A percentile compares a stretch with the other conserved stretches of the same genome.
Conservation (phyloP, 1,140 invertebrate genomes). For the Caenorhabditis brenneri region DNA sequence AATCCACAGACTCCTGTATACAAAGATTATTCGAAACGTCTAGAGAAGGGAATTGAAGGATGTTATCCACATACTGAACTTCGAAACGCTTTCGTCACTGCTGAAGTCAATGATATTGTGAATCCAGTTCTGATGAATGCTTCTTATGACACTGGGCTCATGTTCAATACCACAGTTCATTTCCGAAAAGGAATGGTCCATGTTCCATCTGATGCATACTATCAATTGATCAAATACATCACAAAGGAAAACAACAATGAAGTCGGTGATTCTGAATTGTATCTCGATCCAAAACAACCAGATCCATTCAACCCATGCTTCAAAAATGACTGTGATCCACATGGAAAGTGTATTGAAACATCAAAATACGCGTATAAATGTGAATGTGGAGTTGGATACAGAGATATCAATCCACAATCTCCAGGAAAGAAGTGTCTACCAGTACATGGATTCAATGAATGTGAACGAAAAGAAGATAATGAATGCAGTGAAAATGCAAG, state of each 20-base stretch:
- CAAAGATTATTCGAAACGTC: conserved; percentile 63
- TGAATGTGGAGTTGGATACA: conserved; percentile 60
- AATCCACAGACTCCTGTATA: conserved; percentile 65
- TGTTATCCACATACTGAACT: conserved; percentile 68
- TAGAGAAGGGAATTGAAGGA: conserved; percentile 65
- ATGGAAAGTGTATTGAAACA: conserved; percentile 68
- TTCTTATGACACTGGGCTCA: conserved; percentile 66
- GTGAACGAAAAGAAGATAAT: conserved; percentile 66
- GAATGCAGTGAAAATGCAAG: conserved; percentile 67
- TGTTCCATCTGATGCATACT: conserved; percentile 67
- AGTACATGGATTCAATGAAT: conserved; percentile 64
- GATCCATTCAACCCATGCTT: conserved; percentile 70
- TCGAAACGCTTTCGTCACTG: conserved; percentile 65
- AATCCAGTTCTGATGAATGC: conserved; percentile 67
- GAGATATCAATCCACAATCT: conserved; percentile 66
- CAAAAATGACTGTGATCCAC: conserved; percentile 70
- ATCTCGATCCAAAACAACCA: conserved; percentile 67
- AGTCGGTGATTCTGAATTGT: conserved; percentile 67
- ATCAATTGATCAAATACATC: conserved; percentile 63
- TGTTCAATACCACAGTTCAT: conserved; percentile 69
- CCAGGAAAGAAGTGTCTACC: conserved; percentile 59
- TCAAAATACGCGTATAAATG: conserved; percentile 66
- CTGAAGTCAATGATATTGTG: conserved; percentile 70
- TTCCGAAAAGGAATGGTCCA: conserved; percentile 67
- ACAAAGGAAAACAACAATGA: conserved; percentile 67